phyloP scores from a whole-genome alignment of 2,113 vertebrate species.

The Callaeas wilsoni region DNA sequence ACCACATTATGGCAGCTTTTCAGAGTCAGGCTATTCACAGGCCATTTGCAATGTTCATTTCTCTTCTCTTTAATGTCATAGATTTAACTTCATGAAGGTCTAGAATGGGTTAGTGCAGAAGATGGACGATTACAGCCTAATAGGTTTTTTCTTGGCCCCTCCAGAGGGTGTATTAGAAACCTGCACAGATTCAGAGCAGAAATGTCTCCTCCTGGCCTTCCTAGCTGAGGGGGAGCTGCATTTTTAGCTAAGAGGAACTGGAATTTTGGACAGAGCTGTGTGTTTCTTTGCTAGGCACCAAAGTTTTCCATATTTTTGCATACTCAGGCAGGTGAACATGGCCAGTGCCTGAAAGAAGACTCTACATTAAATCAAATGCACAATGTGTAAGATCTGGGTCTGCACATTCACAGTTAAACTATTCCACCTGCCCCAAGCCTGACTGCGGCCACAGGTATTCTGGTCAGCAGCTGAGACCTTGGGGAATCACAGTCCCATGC shows the following conservation, averaged over 20 bases:
- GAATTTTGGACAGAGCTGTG: neutral
- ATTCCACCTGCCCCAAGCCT: neutral
- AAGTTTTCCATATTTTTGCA: neutral
- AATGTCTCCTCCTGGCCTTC: neutral
- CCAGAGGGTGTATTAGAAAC: neutral
- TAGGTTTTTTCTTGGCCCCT: neutral
- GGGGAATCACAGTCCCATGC: neutral
- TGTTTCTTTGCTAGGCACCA: neutral
- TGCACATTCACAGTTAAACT: neutral
- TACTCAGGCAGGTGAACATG: neutral
- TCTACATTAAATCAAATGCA: neutral
- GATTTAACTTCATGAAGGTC: slow-evolving; percentile 47
- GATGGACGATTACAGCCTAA: slow-evolving; percentile 37
- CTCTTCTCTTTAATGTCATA: slow-evolving; percentile 56
- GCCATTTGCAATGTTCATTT: slow-evolving; percentile 61
- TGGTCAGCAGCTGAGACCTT: neutral
- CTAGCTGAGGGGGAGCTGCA: neutral
- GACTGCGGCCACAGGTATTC: neutral
- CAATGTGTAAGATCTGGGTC: neutral
- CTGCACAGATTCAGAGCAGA: neutral
- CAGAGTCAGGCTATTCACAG: slow-evolving; percentile 58
- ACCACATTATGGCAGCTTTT: slow-evolving; percentile 54
- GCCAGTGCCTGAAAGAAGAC: neutral
- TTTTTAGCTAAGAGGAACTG: neutral
- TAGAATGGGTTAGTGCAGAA: slow-evolving; percentile 28